Evolutionary conservation across 2,113 vertebrate species (phyloP).

Genomic region (Chaetops frenatus): DNA sequence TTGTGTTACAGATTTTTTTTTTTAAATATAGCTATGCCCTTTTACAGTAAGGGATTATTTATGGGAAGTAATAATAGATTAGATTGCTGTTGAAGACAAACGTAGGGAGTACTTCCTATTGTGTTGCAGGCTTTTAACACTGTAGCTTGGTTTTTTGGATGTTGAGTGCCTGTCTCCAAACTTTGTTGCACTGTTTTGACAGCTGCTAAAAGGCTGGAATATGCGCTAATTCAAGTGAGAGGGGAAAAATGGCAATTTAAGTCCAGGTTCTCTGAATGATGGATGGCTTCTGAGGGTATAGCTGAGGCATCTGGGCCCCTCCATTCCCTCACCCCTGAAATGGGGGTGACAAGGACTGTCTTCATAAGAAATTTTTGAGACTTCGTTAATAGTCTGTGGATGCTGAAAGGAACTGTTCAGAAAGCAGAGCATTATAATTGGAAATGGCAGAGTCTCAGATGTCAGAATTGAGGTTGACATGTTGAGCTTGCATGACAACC

Average conservation of each 20-base stretch:
- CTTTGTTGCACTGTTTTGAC: neutral
- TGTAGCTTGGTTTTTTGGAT: neutral
- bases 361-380: neutral
- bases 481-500: neutral
- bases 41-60: neutral
- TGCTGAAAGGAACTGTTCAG: neutral
- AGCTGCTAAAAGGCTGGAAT: neutral
- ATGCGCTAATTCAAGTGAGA: neutral
- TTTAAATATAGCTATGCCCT: neutral
- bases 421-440: constrained; percentile 4
- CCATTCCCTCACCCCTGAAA: neutral
- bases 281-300: neutral
- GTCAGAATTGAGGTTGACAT: neutral
- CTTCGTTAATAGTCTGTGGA: neutral
- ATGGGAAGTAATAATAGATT: neutral
- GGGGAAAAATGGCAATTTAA: neutral
- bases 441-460: neutral
- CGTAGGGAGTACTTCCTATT: neutral
- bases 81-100: neutral
- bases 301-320: neutral
- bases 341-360: neutral
- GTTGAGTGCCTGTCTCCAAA: neutral
- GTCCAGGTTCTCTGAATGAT: neutral
- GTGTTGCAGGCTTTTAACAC: neutral
- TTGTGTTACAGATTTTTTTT: neutral